Base-by-base conservation (phyloP, 2,113 vertebrate species). In the Pantherophis guttatus region DNA sequence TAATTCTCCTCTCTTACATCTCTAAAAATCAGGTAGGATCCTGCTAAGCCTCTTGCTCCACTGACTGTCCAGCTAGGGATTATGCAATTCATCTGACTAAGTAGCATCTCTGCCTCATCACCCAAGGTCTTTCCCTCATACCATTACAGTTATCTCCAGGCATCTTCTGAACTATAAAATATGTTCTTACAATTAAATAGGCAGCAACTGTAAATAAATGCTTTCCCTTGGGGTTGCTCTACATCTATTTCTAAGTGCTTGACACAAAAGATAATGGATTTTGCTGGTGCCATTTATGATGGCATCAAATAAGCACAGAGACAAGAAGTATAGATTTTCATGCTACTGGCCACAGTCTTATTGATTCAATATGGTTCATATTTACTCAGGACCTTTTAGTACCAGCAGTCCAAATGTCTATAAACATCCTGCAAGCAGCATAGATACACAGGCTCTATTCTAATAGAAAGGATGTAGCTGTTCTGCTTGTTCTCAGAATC, bases 211-310 rank as follows among this genome's bases (percentile, higher is more conserved):
- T 88, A 94, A 92, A 92, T 90, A 92, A 94, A 12, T 92, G n/a
- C 65, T 65, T 87, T 90, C 91, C 88, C 93, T 87, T 94, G 88
- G 75, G 93, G 75, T 89, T 92, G 88, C 50, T 88, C 90, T 87
- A 92, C 88, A 92, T 92, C 75, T 90, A 89, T 90, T 90, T 94
- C 91, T 92, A 94, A 94, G 90, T 92, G 91, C 93, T 92, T 94
- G 93, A 94, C 93, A 94, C 91, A 94, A 94, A 94, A 90, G 75
- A 90, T 92, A 94, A 94, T 92, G 93, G 91, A 92, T 94, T 92
- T 92, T 92, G 57, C 88, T 90, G 93, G 91, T 94, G 93, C 88
- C 93, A 92, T 94, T 94, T 94, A 89, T 90, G 93, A 94, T 92
- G 91, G 48, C 91, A 92, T 94, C 93, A 89, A 94, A 94, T 92